A percentile compares a stretch with the other conserved stretches of the same genome.
phyloP scores from a whole-genome alignment of 1,140 invertebrate species.

The Marisa cornuarietis region DNA sequence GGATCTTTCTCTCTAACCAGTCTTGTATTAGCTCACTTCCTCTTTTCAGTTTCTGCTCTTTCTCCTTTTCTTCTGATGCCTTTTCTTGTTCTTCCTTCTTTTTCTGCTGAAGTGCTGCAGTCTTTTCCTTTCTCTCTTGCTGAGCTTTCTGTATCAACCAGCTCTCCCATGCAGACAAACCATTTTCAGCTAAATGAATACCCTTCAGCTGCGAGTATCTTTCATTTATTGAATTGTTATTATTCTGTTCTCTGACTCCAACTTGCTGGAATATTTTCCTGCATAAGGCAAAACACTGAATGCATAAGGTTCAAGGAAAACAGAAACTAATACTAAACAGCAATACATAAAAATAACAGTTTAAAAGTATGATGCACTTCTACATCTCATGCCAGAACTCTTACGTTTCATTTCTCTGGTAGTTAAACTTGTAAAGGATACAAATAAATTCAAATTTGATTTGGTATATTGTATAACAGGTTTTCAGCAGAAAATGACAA shows the following conservation, averaged over 20 bases:
- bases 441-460: too few relatives aligned
- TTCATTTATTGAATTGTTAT: neutral
- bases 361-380: too few relatives aligned
- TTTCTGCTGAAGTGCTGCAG: conserved; percentile 36
- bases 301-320: too few relatives aligned
- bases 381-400: too few relatives aligned
- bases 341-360: too few relatives aligned
- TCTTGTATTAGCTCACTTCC: conserved; percentile 39
- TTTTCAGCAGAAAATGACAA: too few relatives aligned
- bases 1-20: conserved; percentile 47
- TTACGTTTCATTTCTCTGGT: too few relatives aligned
- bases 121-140: conserved; percentile 41
- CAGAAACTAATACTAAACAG: too few relatives aligned
- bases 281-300: neutral
- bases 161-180: conserved; percentile 53
- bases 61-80: conserved; percentile 37
- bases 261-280: conserved; percentile 13
- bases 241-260: too few relatives aligned
- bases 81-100: conserved; percentile 39
- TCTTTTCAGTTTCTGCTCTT: conserved; percentile 38
- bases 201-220: neutral
- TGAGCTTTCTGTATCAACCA: conserved; percentile 54
- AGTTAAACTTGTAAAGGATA: too few relatives aligned
- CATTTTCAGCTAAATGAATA: conserved; percentile 8
- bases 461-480: too few relatives aligned